Percentiles rank a stretch among this genome's conserved stretches.
Conservation (phyloP, 2,797 vertebrate species). For the Leontopithecus rosalia region DNA sequence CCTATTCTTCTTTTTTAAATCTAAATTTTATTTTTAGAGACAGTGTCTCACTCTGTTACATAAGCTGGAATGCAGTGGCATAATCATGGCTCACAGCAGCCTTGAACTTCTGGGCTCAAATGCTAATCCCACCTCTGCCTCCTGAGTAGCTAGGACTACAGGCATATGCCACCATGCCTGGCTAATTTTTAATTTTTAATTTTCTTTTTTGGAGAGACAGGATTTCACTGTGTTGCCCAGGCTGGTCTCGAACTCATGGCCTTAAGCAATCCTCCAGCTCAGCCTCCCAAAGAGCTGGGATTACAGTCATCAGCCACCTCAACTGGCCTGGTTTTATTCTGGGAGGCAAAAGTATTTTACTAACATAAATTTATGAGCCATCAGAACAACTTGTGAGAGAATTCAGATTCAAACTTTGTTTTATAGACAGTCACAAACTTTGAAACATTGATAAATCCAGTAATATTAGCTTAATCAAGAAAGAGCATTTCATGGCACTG, state of each 20-base stretch:
- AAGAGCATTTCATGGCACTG: neutral
- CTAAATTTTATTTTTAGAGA: too few species aligned
- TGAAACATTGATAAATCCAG: neutral
- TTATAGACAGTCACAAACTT: neutral
- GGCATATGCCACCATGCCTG: neutral
- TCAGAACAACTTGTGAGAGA: neutral
- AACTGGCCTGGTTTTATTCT: neutral
- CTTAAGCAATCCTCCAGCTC: too few species aligned
- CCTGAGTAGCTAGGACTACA: neutral
- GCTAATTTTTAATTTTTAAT: neutral
- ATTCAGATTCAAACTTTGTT: neutral
- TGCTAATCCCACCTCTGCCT: neutral
- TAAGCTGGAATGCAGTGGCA: too few species aligned
- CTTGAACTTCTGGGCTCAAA: too few species aligned
- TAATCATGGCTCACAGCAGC: too few species aligned
- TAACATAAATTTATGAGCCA: neutral
- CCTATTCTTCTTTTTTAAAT: too few species aligned
- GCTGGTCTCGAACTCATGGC: too few species aligned
- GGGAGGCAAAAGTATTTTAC: neutral
- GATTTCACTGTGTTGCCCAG: too few species aligned
- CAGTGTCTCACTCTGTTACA: too few species aligned
- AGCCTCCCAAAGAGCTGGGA: too few species aligned
- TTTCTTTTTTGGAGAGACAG: too few species aligned
- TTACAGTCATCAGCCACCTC: too few species aligned
- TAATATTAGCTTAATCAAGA: neutral